Evolutionary conservation across 2,888 invertebrate genomes (phyloP).

Genomic region (Apantesis nais): DNA sequence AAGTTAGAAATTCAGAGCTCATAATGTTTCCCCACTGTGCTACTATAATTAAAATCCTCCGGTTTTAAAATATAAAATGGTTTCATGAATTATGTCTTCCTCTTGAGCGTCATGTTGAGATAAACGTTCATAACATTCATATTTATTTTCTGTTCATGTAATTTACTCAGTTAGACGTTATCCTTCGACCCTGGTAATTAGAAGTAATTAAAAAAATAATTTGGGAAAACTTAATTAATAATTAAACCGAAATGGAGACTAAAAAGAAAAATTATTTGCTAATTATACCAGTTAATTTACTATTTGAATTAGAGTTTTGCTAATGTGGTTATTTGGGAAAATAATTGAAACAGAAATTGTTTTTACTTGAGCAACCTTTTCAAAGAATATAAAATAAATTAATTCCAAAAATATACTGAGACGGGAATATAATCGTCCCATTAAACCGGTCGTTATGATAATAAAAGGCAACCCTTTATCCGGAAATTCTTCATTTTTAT

Average conservation of each 20-base stretch:
- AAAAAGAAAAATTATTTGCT: not conserved
- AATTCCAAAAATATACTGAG: constrained; percentile 16
- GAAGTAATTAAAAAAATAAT: constrained; percentile 26
- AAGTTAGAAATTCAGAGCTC: constrained; percentile 34
- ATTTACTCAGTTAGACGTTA: constrained; percentile 22
- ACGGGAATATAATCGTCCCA: constrained; percentile 19
- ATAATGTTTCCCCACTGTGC: constrained; percentile 27
- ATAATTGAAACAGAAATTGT: not conserved
- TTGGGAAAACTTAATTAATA: constrained; percentile 21
- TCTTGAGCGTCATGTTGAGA: constrained; percentile 22
- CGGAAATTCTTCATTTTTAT: constrained; percentile 9
- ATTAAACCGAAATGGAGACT: constrained; percentile 13
- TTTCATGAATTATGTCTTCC: constrained; percentile 42
- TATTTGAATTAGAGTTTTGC: not conserved
- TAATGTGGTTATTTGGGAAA: not conserved
- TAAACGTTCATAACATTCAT: constrained; percentile 39
- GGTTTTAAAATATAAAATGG: constrained; percentile 46
- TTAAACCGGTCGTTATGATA: constrained; percentile 22
- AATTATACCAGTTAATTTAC: not conserved
- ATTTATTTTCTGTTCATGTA: constrained; percentile 40
- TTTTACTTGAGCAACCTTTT: not conserved
- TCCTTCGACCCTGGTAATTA: constrained; percentile 20
- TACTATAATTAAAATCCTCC: constrained; percentile 45
- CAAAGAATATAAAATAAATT: constrained; percentile 13
- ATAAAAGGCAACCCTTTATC: constrained; percentile 26